Evolutionary conservation across 2,888 invertebrate genomes (phyloP), one percentile per base, ranked within the genome.

Genomic region (Dynastes grantii): DNA sequence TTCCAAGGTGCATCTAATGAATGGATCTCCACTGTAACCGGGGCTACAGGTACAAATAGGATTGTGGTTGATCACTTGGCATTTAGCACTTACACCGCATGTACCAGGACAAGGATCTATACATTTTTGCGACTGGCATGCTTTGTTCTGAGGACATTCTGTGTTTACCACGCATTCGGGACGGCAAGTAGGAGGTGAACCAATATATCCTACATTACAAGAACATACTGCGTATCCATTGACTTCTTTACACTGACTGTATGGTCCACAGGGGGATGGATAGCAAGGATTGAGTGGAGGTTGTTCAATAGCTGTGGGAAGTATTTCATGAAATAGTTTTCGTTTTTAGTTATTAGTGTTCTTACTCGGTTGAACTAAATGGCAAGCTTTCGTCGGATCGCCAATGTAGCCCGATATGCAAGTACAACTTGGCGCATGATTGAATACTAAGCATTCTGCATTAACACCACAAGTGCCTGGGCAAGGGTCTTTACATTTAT

Each of bases 151-250:
- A 1, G 92, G 88, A 86, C 94, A 94, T 84, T 94, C 93, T 0
- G 92, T 92, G 85, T 92, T 93, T 67, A 91, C 91, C 49, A 92
- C 89, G 85, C 94, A 94, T 87, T 94, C 93, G 0, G 93, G 93
- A 81, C 92, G 90, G 85, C 93, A 93, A 78, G 89, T 88, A 3
- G 93, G 93, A 11, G 94, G 93, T 63, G 92, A 90, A 53, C 94
- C 94, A 77, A 92, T 88, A 83, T 91, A 93, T n/a, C 90, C 91
- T 37, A 89, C 88, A 78, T 90, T 87, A 84, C 93, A 94, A 32
- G 92, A 91, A 84, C 93, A 94, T 5, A 92, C 91, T 1, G 92
- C 92, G 85, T 92, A 92, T 53, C 91, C 91, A 84, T 93, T 92
- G 13, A 91, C 87, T 84, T 91, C 92, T 77, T 91, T 90, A 83